These are phyloP conservation scores for Palythoa grandiflora DNA, from an alignment of 92 coral and sea anemone species.

Conservation along the genomic window DNA sequence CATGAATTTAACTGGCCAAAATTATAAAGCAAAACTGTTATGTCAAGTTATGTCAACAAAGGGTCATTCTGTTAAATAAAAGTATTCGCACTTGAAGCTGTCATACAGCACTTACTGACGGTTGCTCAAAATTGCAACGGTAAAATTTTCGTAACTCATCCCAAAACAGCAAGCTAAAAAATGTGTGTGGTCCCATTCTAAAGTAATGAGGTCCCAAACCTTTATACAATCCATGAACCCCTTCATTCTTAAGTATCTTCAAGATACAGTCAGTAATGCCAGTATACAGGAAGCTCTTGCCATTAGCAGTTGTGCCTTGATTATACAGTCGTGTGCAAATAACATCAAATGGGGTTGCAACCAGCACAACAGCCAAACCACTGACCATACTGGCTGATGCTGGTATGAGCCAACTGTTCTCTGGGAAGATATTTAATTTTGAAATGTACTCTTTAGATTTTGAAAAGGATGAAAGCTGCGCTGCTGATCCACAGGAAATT, in stretches of 20 bases:
- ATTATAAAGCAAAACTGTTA: too few relatives aligned
- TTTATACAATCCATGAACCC: conserved; percentile 91
- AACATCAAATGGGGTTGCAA: conserved; percentile 97
- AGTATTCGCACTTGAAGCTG: too few relatives aligned
- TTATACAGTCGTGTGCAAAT: conserved; percentile 92
- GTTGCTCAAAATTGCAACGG: conserved; percentile 31
- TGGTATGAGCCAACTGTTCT: conserved; percentile 87
- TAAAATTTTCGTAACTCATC: conserved; percentile 81
- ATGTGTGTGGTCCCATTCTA: conserved; percentile 96
- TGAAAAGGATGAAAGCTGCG: conserved; percentile 96
- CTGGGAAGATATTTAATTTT: conserved; percentile 57
- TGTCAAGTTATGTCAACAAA: too few relatives aligned
- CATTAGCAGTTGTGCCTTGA: conserved; percentile 85
- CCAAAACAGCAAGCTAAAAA: conserved; percentile 90
- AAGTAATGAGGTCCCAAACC: conserved; percentile 98
- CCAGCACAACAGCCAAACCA: conserved; percentile 89
- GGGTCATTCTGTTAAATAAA: too few relatives aligned
- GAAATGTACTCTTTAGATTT: conserved; percentile 76
- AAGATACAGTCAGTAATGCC: conserved; percentile 88
- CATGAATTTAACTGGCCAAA: too few relatives aligned
- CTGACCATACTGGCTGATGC: conserved; percentile 92
- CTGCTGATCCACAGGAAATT: conserved; percentile 91
- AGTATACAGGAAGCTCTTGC: conserved; percentile 77
- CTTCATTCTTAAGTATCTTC: conserved; percentile 89
- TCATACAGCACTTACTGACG: not conserved